Percentiles rank a stretch among this genome's conserved stretches.
These are phyloP conservation scores for Pomatorhinus ruficollis DNA, from an alignment of 2,113 vertebrate genomes.

Conservation along the genomic window DNA sequence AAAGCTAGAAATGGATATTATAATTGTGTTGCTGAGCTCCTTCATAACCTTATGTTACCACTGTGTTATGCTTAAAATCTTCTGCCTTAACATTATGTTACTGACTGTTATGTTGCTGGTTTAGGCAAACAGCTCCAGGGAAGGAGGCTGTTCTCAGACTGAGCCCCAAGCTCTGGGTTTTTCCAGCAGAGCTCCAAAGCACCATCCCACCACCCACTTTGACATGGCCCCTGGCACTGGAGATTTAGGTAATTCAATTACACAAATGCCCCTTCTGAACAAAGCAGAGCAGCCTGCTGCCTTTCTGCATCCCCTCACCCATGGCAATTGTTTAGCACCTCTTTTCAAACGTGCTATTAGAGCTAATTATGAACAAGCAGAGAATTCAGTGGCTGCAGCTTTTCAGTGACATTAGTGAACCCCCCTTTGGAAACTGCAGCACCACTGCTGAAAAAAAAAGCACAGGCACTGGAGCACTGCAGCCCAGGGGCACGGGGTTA, in stretches of 20 bases:
- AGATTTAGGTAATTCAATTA: conserved; percentile 56
- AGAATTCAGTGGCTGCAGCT: background rate
- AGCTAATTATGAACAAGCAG: conserved; percentile 56
- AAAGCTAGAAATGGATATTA: background rate
- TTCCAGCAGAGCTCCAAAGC: conserved; percentile 3
- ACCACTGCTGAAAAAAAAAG: background rate
- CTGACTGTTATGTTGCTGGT: background rate
- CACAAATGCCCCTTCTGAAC: conserved; percentile 9
- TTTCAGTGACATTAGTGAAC: background rate
- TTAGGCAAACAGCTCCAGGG: background rate
- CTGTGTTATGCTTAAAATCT: background rate
- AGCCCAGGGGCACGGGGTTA: background rate
- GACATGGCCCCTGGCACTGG: conserved; percentile 50
- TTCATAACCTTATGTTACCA: background rate
- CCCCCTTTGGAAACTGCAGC: background rate
- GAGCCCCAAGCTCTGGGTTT: background rate
- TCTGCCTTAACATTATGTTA: background rate
- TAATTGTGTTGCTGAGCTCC: background rate
- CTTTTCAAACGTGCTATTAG: conserved; percentile 51
- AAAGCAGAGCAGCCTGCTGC: conserved; percentile 16
- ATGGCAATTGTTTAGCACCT: background rate
- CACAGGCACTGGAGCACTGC: background rate
- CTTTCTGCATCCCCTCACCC: background rate
- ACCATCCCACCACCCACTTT: conserved; percentile 40
- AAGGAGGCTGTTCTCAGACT: background rate